A percentile compares a stretch with the other conserved stretches of the same genome.
Conservation (phyloP, 2,888 invertebrate genomes). For the Netelia fuscicornis region DNA sequence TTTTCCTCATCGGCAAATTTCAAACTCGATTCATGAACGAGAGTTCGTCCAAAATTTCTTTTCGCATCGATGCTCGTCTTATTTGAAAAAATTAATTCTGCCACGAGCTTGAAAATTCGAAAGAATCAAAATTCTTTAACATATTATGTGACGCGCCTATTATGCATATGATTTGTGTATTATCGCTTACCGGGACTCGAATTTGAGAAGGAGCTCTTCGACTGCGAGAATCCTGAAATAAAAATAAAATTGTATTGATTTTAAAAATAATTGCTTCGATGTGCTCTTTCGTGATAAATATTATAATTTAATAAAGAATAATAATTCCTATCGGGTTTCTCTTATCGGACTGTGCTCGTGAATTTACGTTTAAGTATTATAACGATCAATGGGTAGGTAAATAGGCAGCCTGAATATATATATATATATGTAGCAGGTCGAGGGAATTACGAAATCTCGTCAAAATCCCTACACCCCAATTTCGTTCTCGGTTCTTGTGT, state of each 20-base stretch:
- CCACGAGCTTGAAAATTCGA: no score
- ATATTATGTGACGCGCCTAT: no score
- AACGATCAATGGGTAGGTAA: not conserved
- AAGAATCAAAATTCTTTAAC: no score
- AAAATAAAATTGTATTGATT: constrained; percentile 56
- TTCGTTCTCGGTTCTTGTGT: constrained; percentile 36
- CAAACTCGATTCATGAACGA: not conserved
- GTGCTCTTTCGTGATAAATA: not conserved
- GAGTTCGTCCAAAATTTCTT: not conserved
- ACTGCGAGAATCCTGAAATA: constrained; percentile 82
- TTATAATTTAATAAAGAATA: not conserved
- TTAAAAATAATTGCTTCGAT: not conserved
- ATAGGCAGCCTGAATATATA: not conserved
- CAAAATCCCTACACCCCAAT: constrained; percentile 62
- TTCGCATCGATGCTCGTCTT: not conserved
- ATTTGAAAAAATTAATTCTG: not conserved
- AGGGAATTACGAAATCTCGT: constrained; percentile 53
- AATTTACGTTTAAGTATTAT: not conserved
- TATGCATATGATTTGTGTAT: not conserved
- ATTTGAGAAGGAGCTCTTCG: constrained; percentile 81
- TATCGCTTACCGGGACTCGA: constrained; percentile 80
- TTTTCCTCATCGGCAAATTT: constrained; percentile 19
- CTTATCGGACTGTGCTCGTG: not conserved
- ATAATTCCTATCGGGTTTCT: not conserved
- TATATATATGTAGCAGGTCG: constrained; percentile 24